A percentile compares a stretch with the other conserved stretches of the same genome.
Evolutionary conservation across 1,140 invertebrate species (phyloP).

Genomic region (Rhopalosiphum maidis): DNA sequence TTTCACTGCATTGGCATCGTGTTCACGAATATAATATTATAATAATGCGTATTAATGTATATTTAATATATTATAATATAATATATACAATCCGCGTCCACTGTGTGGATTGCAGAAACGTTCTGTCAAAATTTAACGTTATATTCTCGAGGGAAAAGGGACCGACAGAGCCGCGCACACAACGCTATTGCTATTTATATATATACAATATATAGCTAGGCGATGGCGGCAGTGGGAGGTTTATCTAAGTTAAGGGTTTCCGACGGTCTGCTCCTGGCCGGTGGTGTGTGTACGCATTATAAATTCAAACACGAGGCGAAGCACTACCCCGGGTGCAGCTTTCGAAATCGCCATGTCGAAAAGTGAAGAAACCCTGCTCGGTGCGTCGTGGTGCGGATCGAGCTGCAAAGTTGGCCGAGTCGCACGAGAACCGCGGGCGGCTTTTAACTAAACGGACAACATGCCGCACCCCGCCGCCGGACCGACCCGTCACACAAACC

Average conservation of each 20-base stretch:
- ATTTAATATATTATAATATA: background rate
- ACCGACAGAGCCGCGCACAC: background rate
- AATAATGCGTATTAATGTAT: background rate
- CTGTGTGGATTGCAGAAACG: background rate
- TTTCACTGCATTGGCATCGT: background rate
- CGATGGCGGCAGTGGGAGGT: background rate
- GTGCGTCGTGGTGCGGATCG: background rate
- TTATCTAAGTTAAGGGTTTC: constrained; percentile 27
- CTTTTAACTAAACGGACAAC: constrained; percentile 58
- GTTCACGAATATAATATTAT: background rate
- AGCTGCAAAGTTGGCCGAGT: constrained; percentile 44
- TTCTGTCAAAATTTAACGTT: constrained; percentile 46
- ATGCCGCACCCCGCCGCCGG: background rate
- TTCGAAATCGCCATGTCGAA: constrained; percentile 52
- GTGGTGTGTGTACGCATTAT: background rate
- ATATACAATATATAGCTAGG: background rate
- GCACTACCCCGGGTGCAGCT: background rate
- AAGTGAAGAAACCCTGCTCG: constrained; percentile 43
- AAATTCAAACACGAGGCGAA: constrained; percentile 28
- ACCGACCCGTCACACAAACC: background rate
- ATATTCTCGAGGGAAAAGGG: constrained; percentile 19
- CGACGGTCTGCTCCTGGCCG: background rate
- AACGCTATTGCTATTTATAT: background rate
- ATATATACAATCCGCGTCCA: background rate
- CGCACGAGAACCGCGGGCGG: constrained; percentile 35